These are phyloP conservation scores for Hirundo rustica DNA, from an alignment of 2,797 vertebrate species.

Conservation along the genomic window DNA sequence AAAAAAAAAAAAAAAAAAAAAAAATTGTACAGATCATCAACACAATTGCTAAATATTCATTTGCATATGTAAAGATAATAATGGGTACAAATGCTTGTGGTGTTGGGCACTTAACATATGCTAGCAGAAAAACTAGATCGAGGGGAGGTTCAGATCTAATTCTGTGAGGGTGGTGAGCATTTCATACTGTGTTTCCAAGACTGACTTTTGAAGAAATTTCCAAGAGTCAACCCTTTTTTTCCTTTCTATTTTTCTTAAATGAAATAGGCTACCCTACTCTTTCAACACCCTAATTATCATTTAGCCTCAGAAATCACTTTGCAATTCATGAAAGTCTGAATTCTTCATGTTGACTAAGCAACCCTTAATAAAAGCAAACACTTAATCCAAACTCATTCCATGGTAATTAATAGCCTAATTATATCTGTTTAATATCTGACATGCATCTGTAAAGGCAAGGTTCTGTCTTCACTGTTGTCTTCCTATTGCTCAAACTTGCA, in stretches of 20 bases:
- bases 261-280: neutral
- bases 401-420: neutral
- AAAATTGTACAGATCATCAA: neutral
- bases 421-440: neutral
- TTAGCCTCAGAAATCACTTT: slow-evolving; percentile 1
- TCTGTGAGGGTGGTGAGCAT: neutral
- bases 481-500: neutral
- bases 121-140: neutral
- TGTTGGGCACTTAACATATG: neutral
- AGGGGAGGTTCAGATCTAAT: neutral
- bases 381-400: neutral
- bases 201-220: neutral
- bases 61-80: neutral
- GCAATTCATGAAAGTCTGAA: neutral
- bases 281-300: neutral
- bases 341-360: neutral
- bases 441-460: neutral
- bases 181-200: neutral
- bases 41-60: neutral
- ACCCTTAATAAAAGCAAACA: neutral
- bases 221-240: neutral
- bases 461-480: neutral
- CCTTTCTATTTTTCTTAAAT: neutral
- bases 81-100: neutral
- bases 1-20: neutral